Conservation (phyloP, 1,140 invertebrate species). For the Sycobia sp. region DNA sequence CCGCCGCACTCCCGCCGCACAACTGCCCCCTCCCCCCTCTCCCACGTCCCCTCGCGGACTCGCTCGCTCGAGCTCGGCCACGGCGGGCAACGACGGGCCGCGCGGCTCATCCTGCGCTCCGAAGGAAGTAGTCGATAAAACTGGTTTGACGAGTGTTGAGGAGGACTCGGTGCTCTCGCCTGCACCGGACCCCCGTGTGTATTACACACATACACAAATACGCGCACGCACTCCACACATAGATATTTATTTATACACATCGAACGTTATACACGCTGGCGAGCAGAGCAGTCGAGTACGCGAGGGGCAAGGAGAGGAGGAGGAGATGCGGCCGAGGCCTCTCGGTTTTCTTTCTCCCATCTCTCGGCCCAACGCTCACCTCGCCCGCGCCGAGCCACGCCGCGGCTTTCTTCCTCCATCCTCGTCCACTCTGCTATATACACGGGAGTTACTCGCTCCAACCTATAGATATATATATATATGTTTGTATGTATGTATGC, state of each 20-base stretch:
- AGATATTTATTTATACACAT: too few relatives aligned
- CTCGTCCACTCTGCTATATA: too few relatives aligned
- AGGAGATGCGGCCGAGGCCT: neutral
- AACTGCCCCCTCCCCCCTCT: too few relatives aligned
- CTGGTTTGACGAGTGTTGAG: conserved; percentile 60
- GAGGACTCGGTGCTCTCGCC: conserved; percentile 43
- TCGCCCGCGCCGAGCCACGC: too few relatives aligned
- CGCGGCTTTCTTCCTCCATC: conserved; percentile 11
- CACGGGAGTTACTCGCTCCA: too few relatives aligned
- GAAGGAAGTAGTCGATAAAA: conserved; percentile 61
- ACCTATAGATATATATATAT: neutral
- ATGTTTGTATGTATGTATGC: neutral
- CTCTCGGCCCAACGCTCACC: neutral
- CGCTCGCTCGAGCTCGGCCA: neutral
- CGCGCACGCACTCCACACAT: neutral
- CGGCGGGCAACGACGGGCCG: too few relatives aligned
- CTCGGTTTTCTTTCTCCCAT: neutral
- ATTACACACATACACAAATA: neutral
- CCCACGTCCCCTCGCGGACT: neutral
- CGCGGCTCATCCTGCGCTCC: conserved; percentile 44
- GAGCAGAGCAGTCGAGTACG: too few relatives aligned
- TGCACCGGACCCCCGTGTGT: conserved; percentile 16
- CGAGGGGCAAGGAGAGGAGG: too few relatives aligned
- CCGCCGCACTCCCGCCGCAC: neutral
- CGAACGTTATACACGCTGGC: too few relatives aligned